phyloP scores from a whole-genome alignment of 2,797 vertebrate species.

The Intellagama lesueurii region DNA sequence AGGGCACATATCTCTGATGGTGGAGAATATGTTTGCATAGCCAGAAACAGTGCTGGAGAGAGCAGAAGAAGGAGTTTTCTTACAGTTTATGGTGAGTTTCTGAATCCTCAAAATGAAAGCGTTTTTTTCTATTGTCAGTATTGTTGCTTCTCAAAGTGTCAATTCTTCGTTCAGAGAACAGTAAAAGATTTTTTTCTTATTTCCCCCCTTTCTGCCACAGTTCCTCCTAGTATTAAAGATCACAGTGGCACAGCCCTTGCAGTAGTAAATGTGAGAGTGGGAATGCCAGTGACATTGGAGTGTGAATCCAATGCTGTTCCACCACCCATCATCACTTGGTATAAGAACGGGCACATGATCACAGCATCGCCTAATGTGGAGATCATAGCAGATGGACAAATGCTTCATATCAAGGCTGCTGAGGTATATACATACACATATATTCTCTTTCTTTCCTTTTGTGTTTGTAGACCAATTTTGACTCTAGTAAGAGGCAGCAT shows the following conservation, averaged over 20 bases:
- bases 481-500: not conserved
- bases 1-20: slow-evolving; percentile 88
- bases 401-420: slow-evolving; percentile 82
- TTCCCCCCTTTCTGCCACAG: slow-evolving; percentile 73
- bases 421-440: slow-evolving; percentile 81
- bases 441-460: not conserved
- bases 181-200: slow-evolving; percentile 43
- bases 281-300: slow-evolving; percentile 81
- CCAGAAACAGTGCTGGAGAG: slow-evolving; percentile 92
- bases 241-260: slow-evolving; percentile 81
- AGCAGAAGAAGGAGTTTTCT: slow-evolving; percentile 89
- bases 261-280: slow-evolving; percentile 84
- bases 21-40: slow-evolving; percentile 92
- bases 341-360: slow-evolving; percentile 88
- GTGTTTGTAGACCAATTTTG: not conserved
- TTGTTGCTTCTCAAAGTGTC: not conserved
- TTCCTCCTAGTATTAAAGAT: slow-evolving; percentile 93
- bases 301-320: slow-evolving; percentile 94
- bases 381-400: slow-evolving; percentile 83
- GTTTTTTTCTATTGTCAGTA: not conserved
- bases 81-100: slow-evolving; percentile 89
- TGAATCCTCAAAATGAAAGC: slow-evolving; percentile 1
- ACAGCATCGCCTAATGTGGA: slow-evolving; percentile 80
- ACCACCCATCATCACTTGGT: slow-evolving; percentile 92
- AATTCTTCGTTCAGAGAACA: slow-evolving; percentile 6